Conservation (phyloP, 1,140 invertebrate genomes). For the Agrypnia vestita region DNA sequence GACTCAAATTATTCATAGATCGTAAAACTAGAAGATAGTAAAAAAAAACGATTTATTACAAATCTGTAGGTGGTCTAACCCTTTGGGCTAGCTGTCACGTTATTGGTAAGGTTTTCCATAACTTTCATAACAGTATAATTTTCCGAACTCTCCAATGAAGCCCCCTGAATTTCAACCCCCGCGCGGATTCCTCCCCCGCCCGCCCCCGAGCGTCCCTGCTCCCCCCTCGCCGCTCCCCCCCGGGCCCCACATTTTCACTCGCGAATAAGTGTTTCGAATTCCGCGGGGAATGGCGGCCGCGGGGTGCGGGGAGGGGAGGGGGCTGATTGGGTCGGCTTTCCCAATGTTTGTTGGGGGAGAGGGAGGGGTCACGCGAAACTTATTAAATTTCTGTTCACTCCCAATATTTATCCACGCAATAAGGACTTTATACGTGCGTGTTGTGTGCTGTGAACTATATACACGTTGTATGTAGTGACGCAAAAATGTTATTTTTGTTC, state of each 20-base stretch:
- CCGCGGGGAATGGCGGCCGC: constrained; percentile 19
- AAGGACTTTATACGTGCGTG: constrained; percentile 1
- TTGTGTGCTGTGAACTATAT: not conserved
- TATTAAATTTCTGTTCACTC: constrained; percentile 59
- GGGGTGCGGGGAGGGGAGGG: constrained; percentile 23
- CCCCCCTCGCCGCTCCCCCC: constrained; percentile 44
- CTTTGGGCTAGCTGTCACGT: too few species aligned
- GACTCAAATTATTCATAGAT: too few species aligned
- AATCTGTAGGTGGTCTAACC: too few species aligned
- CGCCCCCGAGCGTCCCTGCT: constrained; percentile 52
- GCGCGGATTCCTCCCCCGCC: constrained; percentile 13
- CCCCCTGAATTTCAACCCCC: constrained; percentile 36
- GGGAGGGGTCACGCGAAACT: constrained; percentile 45
- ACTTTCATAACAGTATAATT: not conserved
- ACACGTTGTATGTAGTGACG: not conserved
- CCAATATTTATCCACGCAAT: constrained; percentile 56
- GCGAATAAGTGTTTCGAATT: constrained; percentile 62
- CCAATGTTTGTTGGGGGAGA: constrained; percentile 56
- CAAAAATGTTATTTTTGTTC: not conserved
- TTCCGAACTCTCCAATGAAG: not conserved
- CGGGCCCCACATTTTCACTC: constrained; percentile 55
- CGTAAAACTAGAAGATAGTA: too few species aligned
- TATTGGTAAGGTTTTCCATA: too few species aligned
- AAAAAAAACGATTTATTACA: too few species aligned
- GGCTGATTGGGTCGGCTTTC: constrained; percentile 55